Conservation (phyloP, 2,888 invertebrate genomes). For the Folsomia manolachei region DNA sequence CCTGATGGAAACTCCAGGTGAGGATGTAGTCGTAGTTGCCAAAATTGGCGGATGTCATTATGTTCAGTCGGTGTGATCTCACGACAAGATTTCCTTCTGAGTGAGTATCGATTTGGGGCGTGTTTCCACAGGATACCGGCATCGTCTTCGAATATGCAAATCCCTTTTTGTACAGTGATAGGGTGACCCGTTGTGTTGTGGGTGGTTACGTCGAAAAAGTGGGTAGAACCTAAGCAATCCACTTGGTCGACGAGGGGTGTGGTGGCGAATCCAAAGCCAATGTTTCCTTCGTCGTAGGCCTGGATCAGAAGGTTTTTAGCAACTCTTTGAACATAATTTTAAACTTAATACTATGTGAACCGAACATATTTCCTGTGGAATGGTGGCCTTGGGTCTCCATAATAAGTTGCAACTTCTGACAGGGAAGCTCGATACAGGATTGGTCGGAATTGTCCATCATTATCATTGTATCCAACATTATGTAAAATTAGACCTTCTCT, state of each 20-base stretch:
- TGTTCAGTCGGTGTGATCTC: slow-evolving; percentile 22
- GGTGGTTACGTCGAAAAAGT: slow-evolving; percentile 22
- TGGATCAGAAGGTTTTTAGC: not conserved
- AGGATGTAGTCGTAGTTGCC: slow-evolving; percentile 39
- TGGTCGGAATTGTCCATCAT: slow-evolving; percentile 25
- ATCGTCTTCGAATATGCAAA: slow-evolving; percentile 30
- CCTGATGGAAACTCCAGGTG: slow-evolving; percentile 38
- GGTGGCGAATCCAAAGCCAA: slow-evolving; percentile 28
- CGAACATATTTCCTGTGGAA: slow-evolving; percentile 20
- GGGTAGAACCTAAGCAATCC: slow-evolving; percentile 28
- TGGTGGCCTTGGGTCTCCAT: slow-evolving; percentile 21
- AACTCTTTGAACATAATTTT: not conserved
- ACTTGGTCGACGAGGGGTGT: slow-evolving; percentile 11
- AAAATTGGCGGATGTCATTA: slow-evolving; percentile 13
- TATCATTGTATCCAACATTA: slow-evolving; percentile 29
- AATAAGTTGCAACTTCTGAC: slow-evolving; percentile 25
- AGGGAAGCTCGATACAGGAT: slow-evolving; percentile 29
- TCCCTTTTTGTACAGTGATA: not conserved
- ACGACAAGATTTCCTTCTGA: slow-evolving; percentile 12
- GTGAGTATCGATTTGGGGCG: slow-evolving; percentile 22
- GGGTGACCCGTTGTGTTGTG: slow-evolving; percentile 26
- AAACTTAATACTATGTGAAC: not conserved
- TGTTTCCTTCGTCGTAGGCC: slow-evolving; percentile 36
- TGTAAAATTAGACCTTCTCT: slow-evolving; percentile 32
- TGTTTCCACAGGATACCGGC: slow-evolving; percentile 41